Evolutionary conservation across 2,888 invertebrate genomes (phyloP), one percentile per base, ranked within the genome.

Genomic region (Dinocampus coccinellae): DNA sequence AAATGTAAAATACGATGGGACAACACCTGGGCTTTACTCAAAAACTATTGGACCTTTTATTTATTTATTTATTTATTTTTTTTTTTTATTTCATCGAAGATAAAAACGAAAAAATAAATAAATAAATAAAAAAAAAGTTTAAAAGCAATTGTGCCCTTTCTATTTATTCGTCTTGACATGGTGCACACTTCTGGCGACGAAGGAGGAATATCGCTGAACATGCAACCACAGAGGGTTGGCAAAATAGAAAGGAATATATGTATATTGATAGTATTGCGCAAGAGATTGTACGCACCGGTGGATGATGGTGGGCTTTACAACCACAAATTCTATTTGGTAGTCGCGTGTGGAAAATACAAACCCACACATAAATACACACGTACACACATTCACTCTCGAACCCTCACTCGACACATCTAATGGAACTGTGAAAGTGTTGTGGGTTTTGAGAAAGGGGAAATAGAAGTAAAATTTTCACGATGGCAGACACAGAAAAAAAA

Each of bases 271-370:
- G 16, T 55, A 55, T 57, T 53, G 62, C 7, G 69, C 63, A 64
- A 9, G 24, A 36, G 16, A 60, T 22, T 33, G 33, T 20, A n/a
- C 60, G 47, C 58, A 60, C 58, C 47, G 9, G 47, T 16, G 47
- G 3, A 47, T 16, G 29, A 29, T 16, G 47, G 4, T 20, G 47
- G 16, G 47, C 6, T 47, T 47, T 9, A 47, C 47, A 47, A 81
- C 84, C 83, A 76, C 84, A 83, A 83, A 84, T 84, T 84, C 83
- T 84, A 83, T 84, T 84, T 84, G 81, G 80, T 75, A 29, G 33
- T 65, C 24, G 57, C 75, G 75, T 77, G 80, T 39, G 78, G 81
- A 4, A 29, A 4, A 29, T 29, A 29, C 3, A 4, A 4, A 7
- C 7, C 3, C 7, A 29, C 7, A 7, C 7, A 80, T 80, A 82